Conservation (phyloP, 2,113 vertebrate species). For the Glareola pratincola region DNA sequence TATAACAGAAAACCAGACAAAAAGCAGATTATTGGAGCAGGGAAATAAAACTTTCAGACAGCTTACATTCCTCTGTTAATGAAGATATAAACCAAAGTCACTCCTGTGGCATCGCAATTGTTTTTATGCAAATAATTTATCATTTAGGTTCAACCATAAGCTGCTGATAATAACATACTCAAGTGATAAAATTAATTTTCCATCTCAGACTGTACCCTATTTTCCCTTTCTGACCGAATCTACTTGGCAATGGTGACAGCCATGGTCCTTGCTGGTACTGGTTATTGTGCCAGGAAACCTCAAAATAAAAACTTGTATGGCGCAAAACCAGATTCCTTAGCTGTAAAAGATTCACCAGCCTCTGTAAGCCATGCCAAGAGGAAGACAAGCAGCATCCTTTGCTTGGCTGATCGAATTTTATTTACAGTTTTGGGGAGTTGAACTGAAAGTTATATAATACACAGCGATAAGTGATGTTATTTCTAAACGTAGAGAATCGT, state of each 20-base stretch:
- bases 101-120: background rate
- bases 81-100: slow-evolving; percentile 13
- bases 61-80: background rate
- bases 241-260: background rate
- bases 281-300: background rate
- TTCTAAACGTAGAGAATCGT: background rate
- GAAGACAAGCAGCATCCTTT: background rate
- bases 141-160: background rate
- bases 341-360: background rate
- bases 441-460: background rate
- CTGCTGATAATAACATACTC: background rate
- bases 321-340: background rate
- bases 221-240: background rate
- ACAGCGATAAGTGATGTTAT: background rate
- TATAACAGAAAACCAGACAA: background rate
- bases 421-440: background rate
- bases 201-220: background rate
- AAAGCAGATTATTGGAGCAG: background rate
- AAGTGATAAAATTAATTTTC: background rate
- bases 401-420: background rate
- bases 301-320: background rate
- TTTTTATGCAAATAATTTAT: background rate
- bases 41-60: background rate
- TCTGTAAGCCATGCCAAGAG: background rate
- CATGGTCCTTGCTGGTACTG: background rate